Percentiles rank a stretch among this genome's conserved stretches.
Evolutionary conservation across 1,140 invertebrate genomes (phyloP).

Genomic region (Melanaphis sacchari): DNA sequence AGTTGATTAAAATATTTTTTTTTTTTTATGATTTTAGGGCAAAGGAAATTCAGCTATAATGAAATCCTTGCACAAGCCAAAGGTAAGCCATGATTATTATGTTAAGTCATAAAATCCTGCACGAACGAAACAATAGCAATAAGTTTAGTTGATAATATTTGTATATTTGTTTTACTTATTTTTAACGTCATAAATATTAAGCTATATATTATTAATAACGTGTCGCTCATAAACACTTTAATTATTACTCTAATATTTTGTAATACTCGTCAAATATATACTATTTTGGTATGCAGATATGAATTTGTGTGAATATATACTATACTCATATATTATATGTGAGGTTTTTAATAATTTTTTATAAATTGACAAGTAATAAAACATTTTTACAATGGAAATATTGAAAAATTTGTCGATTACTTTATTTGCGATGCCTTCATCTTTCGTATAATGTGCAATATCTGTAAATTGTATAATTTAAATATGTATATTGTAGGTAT

Average conservation of each 20-base stretch:
- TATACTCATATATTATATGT: background rate
- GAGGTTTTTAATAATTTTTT: slow-evolving; percentile 8
- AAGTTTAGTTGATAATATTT: background rate
- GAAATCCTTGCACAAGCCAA: slow-evolving; percentile 55
- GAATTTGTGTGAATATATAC: background rate
- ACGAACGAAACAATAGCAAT: background rate
- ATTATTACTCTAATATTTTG: background rate
- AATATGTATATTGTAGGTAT: background rate
- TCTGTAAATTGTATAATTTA: background rate
- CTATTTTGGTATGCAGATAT: background rate
- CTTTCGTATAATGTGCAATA: background rate
- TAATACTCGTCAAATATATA: slow-evolving; percentile 1
- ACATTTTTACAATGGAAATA: background rate
- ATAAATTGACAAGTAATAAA: slow-evolving; percentile 18
- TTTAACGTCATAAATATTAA: slow-evolving; percentile 2
- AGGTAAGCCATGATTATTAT: slow-evolving; percentile 57
- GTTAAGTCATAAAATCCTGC: slow-evolving; percentile 54
- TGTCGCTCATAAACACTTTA: background rate
- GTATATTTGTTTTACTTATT: background rate
- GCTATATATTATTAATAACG: background rate
- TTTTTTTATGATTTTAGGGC: slow-evolving; percentile 33
- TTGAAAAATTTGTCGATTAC: slow-evolving; percentile 16
- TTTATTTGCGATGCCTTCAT: slow-evolving; percentile 19
- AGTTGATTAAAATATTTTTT: slow-evolving; percentile 13
- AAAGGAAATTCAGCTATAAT: slow-evolving; percentile 47